Evolutionary conservation across 2,888 invertebrate species (phyloP).

Genomic region (Drosophila paramelanica): DNA sequence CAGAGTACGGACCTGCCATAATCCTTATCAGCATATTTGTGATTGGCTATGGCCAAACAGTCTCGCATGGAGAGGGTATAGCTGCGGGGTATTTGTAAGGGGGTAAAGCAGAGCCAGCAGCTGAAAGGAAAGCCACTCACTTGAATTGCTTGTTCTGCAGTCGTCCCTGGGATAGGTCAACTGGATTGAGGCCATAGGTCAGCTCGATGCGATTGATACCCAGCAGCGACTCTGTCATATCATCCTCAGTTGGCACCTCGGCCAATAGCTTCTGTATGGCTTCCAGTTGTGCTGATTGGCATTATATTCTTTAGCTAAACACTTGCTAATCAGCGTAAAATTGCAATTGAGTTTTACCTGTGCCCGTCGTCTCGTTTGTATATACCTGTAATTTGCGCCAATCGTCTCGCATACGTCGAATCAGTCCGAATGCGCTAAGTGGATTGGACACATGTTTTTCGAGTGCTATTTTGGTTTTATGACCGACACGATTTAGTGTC

Average conservation of each 20-base stretch:
- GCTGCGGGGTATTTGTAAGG: slow-evolving; percentile 12
- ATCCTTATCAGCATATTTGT: slow-evolving; percentile 27
- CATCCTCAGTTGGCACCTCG: slow-evolving; percentile 15
- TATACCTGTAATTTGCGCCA: slow-evolving; percentile 47
- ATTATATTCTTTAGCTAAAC: neutral
- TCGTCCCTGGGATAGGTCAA: slow-evolving; percentile 45
- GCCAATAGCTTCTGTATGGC: slow-evolving; percentile 25
- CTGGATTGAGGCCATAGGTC: slow-evolving; percentile 39
- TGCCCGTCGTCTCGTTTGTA: slow-evolving; percentile 4
- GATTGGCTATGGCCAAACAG: slow-evolving; percentile 47
- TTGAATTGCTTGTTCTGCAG: slow-evolving; percentile 35
- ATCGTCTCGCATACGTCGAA: slow-evolving; percentile 56
- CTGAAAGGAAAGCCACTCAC: slow-evolving; percentile 23
- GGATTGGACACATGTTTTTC: slow-evolving; percentile 54
- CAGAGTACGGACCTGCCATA: slow-evolving; percentile 41
- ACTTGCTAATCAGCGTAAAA: neutral
- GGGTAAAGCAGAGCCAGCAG: neutral
- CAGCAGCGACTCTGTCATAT: slow-evolving; percentile 36
- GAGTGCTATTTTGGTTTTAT: neutral
- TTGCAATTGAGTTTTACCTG: slow-evolving; percentile 18
- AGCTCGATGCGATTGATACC: slow-evolving; percentile 51
- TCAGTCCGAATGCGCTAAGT: slow-evolving; percentile 40
- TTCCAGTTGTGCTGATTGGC: slow-evolving; percentile 19
- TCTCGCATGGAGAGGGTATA: slow-evolving; percentile 37
- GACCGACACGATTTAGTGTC: slow-evolving; percentile 2